phyloP scores from a whole-genome alignment of 2,888 invertebrate genomes.

The Labia minor region DNA sequence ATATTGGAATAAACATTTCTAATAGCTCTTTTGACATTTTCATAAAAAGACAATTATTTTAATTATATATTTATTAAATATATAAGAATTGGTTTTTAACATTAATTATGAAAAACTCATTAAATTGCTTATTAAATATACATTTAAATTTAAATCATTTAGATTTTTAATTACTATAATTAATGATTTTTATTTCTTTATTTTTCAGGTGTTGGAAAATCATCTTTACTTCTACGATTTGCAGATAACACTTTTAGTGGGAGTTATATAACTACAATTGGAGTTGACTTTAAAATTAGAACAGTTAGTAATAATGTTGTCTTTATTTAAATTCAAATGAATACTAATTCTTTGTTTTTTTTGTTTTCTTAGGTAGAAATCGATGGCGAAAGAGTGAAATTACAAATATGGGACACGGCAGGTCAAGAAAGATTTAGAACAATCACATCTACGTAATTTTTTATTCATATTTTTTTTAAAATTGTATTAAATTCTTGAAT shows the following conservation, averaged over 20 bases:
- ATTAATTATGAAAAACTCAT: no score
- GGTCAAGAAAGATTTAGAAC: constrained; percentile 96
- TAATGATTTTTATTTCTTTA: no score
- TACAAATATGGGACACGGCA: constrained; percentile 98
- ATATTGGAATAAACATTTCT: no score
- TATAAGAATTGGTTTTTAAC: no score
- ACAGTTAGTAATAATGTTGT: constrained; percentile 55
- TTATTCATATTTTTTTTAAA: neutral
- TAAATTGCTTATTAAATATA: no score
- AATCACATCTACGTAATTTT: constrained; percentile 84
- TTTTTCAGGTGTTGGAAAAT: constrained; percentile 90
- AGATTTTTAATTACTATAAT: no score
- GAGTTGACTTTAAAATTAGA: constrained; percentile 98
- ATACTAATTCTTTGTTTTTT: no score
- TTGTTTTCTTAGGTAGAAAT: constrained; percentile 42
- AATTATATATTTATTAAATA: no score
- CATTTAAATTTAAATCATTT: no score
- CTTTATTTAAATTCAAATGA: no score
- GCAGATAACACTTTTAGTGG: constrained; percentile 98
- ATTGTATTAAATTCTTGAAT: neutral
- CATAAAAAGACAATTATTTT: no score
- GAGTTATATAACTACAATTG: constrained; percentile 97
- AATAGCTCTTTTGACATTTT: no score
- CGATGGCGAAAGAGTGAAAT: constrained; percentile 80
- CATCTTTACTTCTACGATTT: constrained; percentile 89